phyloP scores from a whole-genome alignment of 2,888 invertebrate species.

The Cheilosia pagana region DNA sequence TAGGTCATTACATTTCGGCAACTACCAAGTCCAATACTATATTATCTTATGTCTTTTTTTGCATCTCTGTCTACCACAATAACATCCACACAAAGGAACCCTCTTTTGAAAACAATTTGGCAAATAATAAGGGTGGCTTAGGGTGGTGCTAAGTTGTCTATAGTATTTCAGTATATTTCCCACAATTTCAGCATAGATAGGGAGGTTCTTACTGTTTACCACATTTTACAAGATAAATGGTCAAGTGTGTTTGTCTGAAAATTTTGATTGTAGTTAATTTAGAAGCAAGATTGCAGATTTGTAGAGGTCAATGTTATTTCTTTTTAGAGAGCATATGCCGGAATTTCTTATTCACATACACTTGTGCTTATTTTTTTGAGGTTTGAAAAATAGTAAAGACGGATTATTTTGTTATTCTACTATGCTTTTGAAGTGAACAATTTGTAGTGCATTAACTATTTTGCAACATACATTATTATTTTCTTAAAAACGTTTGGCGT shows the following conservation, averaged over 20 bases:
- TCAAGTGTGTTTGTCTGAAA: slow-evolving; percentile 62
- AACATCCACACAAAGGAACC: slow-evolving; percentile 58
- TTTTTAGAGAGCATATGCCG: not conserved
- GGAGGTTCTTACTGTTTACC: slow-evolving; percentile 59
- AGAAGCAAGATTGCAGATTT: slow-evolving; percentile 46
- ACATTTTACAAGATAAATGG: slow-evolving; percentile 60
- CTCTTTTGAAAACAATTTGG: slow-evolving; percentile 69
- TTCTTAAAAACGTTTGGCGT: too few species aligned
- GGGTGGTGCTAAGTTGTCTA: slow-evolving; percentile 55
- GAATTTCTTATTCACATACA: not conserved
- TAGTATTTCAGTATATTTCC: slow-evolving; percentile 61
- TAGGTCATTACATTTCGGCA: slow-evolving; percentile 78
- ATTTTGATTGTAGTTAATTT: slow-evolving; percentile 66
- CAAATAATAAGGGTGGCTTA: slow-evolving; percentile 68
- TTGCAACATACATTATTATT: too few species aligned
- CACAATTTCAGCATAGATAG: slow-evolving; percentile 62
- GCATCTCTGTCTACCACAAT: slow-evolving; percentile 57
- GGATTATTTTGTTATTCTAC: too few species aligned
- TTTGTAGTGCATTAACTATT: too few species aligned
- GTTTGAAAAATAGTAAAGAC: not conserved
- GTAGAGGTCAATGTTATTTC: slow-evolving; percentile 57
- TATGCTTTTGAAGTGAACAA: too few species aligned
- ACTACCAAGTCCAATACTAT: slow-evolving; percentile 66
- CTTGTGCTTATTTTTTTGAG: not conserved
- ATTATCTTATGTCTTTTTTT: slow-evolving; percentile 65